phyloP scores from a whole-genome alignment of 2,888 invertebrate species.

The Brachynemurus nebulosus region DNA sequence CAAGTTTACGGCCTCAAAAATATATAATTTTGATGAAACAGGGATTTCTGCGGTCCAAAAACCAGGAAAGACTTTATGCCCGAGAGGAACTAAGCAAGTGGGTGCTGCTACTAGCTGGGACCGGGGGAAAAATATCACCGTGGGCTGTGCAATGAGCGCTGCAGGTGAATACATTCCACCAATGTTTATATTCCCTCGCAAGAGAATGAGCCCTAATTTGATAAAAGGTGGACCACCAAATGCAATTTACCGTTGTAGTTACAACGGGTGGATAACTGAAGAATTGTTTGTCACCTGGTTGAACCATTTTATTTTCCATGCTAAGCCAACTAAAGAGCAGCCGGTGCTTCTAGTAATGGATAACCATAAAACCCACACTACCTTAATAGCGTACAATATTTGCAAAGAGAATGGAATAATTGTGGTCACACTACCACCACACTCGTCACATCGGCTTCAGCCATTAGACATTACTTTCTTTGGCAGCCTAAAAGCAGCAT shows the following conservation, averaged over 20 bases:
- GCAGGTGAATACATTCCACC: slow-evolving; percentile 29
- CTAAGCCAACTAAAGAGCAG: too few species aligned
- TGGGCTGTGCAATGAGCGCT: slow-evolving; percentile 30
- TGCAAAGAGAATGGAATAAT: slow-evolving; percentile 23
- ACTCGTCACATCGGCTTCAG: background rate
- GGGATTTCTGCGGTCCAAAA: slow-evolving; percentile 29
- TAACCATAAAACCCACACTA: background rate
- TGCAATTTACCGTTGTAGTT: slow-evolving; percentile 22
- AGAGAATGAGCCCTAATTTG: slow-evolving; percentile 27
- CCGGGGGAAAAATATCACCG: slow-evolving; percentile 28
- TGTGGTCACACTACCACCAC: background rate
- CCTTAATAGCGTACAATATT: slow-evolving; percentile 17
- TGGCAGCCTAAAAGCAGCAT: background rate
- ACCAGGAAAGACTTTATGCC: slow-evolving; percentile 26
- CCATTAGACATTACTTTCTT: background rate
- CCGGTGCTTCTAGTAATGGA: background rate
- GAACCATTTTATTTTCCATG: slow-evolving; percentile 9
- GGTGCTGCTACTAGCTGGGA: slow-evolving; percentile 29
- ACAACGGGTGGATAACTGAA: slow-evolving; percentile 21
- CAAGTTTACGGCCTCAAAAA: slow-evolving; percentile 8
- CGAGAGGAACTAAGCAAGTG: slow-evolving; percentile 28
- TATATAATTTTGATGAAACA: slow-evolving; percentile 31
- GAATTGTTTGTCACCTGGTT: slow-evolving; percentile 20
- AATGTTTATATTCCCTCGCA: slow-evolving; percentile 32
- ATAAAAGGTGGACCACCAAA: slow-evolving; percentile 29